phyloP scores from a whole-genome alignment of 2,797 vertebrate genomes.

The Pseudochaenichthys georgianus region DNA sequence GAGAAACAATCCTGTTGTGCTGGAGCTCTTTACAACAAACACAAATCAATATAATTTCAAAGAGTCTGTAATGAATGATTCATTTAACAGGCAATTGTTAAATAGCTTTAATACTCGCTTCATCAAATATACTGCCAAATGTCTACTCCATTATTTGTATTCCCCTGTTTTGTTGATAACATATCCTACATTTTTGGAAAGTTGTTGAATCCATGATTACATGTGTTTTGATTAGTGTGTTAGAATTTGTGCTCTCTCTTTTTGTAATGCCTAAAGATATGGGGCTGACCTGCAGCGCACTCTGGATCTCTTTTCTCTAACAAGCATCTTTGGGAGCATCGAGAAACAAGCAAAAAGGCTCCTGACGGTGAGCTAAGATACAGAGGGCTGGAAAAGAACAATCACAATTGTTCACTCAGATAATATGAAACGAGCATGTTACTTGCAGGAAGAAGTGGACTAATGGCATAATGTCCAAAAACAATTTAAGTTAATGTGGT shows the following conservation, averaged over 20 bases:
- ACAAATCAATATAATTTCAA: not conserved
- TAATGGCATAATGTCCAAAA: constrained; percentile 9
- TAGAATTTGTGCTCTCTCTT: constrained; percentile 6
- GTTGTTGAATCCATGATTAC: not conserved
- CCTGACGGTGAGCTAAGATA: constrained; percentile 6
- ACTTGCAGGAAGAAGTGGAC: constrained; percentile 9
- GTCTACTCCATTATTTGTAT: too few species aligned
- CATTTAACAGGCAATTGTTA: not conserved
- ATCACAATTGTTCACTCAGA: constrained; percentile 11
- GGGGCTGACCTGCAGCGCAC: constrained; percentile 30
- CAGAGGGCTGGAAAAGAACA: not conserved
- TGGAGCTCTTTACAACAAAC: not conserved
- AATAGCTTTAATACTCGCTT: not conserved
- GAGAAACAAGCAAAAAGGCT: constrained; percentile 17
- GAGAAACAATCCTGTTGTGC: not conserved
- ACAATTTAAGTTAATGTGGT: not conserved
- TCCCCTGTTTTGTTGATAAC: not conserved
- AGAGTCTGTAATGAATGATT: constrained; percentile 1
- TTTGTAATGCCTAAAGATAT: constrained; percentile 1
- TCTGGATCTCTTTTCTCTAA: constrained; percentile 32
- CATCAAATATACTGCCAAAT: constrained; percentile 8
- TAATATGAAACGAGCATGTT: constrained; percentile 4
- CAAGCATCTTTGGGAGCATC: constrained; percentile 16
- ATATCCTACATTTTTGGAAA: not conserved
- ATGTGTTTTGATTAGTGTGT: constrained; percentile 5